These are phyloP conservation scores for Muntiacus muntjak DNA, from an alignment of 2,113 vertebrate genomes.

Conservation along the genomic window DNA sequence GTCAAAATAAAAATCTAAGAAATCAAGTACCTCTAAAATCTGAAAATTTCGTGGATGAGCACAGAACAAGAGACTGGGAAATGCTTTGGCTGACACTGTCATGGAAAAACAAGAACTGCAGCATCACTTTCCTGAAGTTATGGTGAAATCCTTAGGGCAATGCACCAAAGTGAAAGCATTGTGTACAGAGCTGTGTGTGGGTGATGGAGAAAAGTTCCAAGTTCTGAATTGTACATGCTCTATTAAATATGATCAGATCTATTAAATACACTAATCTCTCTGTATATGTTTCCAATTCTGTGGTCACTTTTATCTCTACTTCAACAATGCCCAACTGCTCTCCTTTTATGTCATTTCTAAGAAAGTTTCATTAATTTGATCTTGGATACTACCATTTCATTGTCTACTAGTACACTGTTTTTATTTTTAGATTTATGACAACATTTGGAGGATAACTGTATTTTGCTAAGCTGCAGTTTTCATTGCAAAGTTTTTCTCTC, in stretches of 20 bases:
- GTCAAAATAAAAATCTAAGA: conserved; percentile 30
- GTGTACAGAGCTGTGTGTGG: neutral
- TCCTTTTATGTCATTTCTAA: neutral
- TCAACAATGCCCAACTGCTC: neutral
- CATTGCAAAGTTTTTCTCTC: neutral
- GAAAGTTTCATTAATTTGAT: conserved; percentile 13
- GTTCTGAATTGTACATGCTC: neutral
- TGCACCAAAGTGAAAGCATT: neutral
- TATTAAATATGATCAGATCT: neutral
- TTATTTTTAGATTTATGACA: conserved; percentile 17
- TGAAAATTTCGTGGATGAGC: neutral
- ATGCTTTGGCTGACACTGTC: neutral
- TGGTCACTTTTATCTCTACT: neutral
- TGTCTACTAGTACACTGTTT: neutral
- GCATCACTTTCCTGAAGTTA: neutral
- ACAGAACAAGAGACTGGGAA: neutral
- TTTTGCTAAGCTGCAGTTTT: conserved; percentile 9
- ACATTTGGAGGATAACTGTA: neutral
- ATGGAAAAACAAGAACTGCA: neutral
- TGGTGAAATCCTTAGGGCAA: neutral
- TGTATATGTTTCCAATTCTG: neutral
- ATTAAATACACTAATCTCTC: neutral
- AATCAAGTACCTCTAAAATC: neutral
- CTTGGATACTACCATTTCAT: neutral
- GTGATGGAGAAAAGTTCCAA: neutral